Evolutionary conservation across 1,140 invertebrate species (phyloP), one percentile per base, ranked within the genome.

Genomic region (Mactra quadrangularis): DNA sequence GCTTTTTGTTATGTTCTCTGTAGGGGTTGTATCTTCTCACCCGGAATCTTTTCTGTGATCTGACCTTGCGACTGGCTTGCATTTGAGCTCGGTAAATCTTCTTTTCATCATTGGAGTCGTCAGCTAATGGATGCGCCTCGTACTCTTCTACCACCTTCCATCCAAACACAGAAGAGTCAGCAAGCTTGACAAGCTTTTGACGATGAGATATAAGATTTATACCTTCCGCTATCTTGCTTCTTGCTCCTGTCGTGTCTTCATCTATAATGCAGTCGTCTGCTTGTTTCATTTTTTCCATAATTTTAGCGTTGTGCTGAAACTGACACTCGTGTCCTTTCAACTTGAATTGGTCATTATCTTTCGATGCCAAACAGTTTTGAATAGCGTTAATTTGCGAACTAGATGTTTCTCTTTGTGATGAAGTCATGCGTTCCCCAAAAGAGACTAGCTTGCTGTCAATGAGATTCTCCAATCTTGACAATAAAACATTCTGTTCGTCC

Each of bases 151-250:
- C 59, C 9, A 31, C 25, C n/a, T 41, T 38, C 9, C 25, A 68
- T 68, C 33, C 41, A 6, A n/a, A 35, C n/a, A 41, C 33, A 6
- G 59, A 62, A 29, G 17, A 29, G n/a, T 62, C 59, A 55, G 59
- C 59, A 9, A 68, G 22, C 25, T 68, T 68, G 25, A 38, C 45
- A 19, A 68, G 25, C 35, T n/a, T n/a, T n/a, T n/a, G n/a, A n/a
- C n/a, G n/a, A n/a, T n/a, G n/a, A n/a, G n/a, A n/a, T n/a, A n/a
- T 68, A n/a, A 11, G 38, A 19, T 3, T 38, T 6, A 11, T 38
- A 15, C 4, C 7, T 6, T n/a, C 38, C 9, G 13, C n/a, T n/a
- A 22, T 68, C 64, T 13, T 41, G 38, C 15, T 27, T 38, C 45
- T 68, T 3, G n/a, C n/a, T n/a, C n/a, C n/a, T n/a, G n/a, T n/a